Conservation (phyloP, 2,797 vertebrate species). For the Euphonia xanthogaster region DNA sequence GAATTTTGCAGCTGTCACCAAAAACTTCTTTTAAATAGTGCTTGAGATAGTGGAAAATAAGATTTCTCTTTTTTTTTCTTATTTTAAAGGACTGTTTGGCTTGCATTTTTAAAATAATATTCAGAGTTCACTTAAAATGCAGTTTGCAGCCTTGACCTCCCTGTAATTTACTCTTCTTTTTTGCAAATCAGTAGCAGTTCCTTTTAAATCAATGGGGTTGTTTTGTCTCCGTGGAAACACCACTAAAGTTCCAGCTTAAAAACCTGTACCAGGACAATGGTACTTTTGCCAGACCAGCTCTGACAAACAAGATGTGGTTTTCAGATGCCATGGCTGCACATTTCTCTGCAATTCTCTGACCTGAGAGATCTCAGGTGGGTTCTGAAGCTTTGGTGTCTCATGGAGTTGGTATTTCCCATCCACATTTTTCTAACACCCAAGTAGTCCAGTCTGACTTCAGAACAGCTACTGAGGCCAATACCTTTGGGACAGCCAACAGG, state of each 20-base stretch:
- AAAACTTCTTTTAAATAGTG: background rate
- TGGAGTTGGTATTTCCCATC: background rate
- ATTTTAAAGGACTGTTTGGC: background rate
- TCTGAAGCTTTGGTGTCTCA: background rate
- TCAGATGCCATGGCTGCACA: background rate
- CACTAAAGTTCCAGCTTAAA: background rate
- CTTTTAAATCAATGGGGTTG: background rate
- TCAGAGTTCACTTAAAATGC: background rate
- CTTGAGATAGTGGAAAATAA: background rate
- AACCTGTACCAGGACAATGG: background rate
- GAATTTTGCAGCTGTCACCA: background rate
- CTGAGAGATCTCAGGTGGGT: background rate
- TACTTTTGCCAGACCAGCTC: background rate
- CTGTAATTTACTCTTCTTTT: background rate
- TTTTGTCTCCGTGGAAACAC: background rate
- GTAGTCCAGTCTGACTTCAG: background rate
- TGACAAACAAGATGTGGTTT: background rate
- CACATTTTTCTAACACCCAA: background rate
- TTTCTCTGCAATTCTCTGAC: background rate
- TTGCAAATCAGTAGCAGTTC: background rate
- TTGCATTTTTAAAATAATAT: background rate
- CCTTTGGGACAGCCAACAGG: background rate
- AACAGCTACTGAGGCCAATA: background rate
- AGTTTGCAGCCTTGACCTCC: background rate
- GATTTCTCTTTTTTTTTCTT: background rate